Conservation (phyloP, 1,140 invertebrate genomes). For the Drosophila lacertosa region DNA sequence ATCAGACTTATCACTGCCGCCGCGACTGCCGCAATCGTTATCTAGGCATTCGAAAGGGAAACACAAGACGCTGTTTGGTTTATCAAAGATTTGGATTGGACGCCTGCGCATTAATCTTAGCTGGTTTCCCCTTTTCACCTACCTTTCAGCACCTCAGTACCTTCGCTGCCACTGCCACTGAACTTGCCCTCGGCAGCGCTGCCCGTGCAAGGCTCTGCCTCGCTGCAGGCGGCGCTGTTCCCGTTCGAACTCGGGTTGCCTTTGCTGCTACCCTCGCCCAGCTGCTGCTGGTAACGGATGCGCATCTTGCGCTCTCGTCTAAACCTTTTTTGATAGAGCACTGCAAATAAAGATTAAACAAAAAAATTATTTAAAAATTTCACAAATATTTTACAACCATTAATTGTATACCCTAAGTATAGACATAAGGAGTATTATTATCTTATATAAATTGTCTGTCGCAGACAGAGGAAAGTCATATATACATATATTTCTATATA, state of each 20-base stretch:
- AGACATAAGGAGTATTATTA: too few relatives aligned
- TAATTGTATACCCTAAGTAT: too few relatives aligned
- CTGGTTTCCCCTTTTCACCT: slow-evolving; percentile 24
- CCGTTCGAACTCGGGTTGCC: slow-evolving; percentile 48
- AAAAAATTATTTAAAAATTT: too few relatives aligned
- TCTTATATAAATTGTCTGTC: too few relatives aligned
- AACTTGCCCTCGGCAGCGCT: slow-evolving; percentile 51
- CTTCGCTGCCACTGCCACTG: slow-evolving; percentile 45
- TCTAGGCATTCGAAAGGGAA: slow-evolving; percentile 64
- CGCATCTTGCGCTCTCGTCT: slow-evolving; percentile 93
- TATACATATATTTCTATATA: too few relatives aligned
- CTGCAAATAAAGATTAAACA: slow-evolving; percentile 88
- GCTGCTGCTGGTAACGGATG: slow-evolving; percentile 92
- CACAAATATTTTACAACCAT: too few relatives aligned
- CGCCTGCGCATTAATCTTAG: too few relatives aligned
- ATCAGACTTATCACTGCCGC: slow-evolving; percentile 79
- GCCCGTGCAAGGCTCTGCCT: slow-evolving; percentile 44
- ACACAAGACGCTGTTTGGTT: slow-evolving; percentile 71
- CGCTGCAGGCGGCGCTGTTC: slow-evolving; percentile 52
- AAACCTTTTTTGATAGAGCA: slow-evolving; percentile 93
- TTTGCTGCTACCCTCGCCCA: slow-evolving; percentile 86
- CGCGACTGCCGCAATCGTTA: slow-evolving; percentile 69
- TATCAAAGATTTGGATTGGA: slow-evolving; percentile 61
- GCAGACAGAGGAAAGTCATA: too few relatives aligned
- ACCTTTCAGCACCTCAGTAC: slow-evolving; percentile 63